Evolutionary conservation across 2,797 vertebrate species (phyloP).

Genomic region (Phataginus tricuspis): DNA sequence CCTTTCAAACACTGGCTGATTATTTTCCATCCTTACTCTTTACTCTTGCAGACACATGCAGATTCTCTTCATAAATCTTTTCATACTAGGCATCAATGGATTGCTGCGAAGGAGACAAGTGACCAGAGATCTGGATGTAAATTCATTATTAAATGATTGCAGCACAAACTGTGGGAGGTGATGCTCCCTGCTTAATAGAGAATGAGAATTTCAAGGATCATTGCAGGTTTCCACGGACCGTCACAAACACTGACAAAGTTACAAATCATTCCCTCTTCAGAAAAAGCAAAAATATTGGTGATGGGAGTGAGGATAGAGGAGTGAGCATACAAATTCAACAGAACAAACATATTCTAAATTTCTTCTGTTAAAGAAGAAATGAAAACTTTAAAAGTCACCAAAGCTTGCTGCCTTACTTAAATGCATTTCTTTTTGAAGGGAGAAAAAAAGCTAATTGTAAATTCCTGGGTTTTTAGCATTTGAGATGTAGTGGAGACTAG

Average conservation of each 20-base stretch:
- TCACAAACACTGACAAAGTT: background rate
- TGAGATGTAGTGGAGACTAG: background rate
- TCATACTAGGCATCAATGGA: background rate
- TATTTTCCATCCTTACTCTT: background rate
- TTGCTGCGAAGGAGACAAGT: background rate
- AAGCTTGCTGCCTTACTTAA: background rate
- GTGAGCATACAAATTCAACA: background rate
- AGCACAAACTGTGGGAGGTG: background rate
- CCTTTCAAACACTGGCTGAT: background rate
- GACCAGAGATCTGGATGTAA: background rate
- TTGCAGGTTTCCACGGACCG: background rate
- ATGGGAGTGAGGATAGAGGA: fast-evolving
- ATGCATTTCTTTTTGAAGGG: background rate
- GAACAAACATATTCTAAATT: background rate
- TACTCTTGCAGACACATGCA: background rate
- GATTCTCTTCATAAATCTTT: background rate
- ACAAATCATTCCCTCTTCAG: background rate
- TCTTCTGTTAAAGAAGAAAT: background rate
- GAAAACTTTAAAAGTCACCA: background rate
- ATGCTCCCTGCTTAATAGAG: background rate
- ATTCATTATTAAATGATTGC: background rate
- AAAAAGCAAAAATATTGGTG: background rate
- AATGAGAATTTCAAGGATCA: slow-evolving; percentile 22
- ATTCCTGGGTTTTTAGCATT: slow-evolving; percentile 28
- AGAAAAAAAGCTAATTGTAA: slow-evolving; percentile 38